Evolutionary conservation across 2,888 invertebrate genomes (phyloP), one percentile per base, ranked within the genome.

Genomic region (Tenthredo livida): DNA sequence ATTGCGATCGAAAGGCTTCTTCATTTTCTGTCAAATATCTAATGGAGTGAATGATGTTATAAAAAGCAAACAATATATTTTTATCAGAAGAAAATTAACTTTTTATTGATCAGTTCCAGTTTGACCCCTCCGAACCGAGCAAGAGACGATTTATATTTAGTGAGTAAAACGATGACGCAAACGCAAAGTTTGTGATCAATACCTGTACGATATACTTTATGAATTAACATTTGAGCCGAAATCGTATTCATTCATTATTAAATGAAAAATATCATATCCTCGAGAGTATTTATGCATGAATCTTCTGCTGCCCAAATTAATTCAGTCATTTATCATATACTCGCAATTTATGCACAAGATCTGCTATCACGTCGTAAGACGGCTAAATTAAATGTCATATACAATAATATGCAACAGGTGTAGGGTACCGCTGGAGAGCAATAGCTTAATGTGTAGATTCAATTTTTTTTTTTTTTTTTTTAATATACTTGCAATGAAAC

Each of bases 111-210:
- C 43, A 43, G 43, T 67, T 21, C 21, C 33, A 7, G 67, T 33
- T 67, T 17, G 33, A 67, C 67, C 29, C 25, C 25, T 15, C 1
- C 33, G 33, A 67, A 67, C 10, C 25, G 17, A 33, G 67, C 6
- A 67, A 67, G 43, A 21, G 21, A 40, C 40, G 43, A 72, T 72
- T n/a, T 72, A 72, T 72, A 67, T 67, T 67, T 67, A 67, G 67
- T 33, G 33, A 33, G 67, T 67, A 4, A 67, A 67, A 67, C 67
- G 67, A 33, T 33, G 67, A 67, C 67, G 67, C 67, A 67, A 67
- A 33, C 67, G 67, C 67, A 5, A 33, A 67, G 67, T 67, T 33
- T 17, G 33, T 67, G 17, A 33, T 67, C 67, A 25, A 67, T 67
- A 67, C 67, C 29, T 33, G 25, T 67, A 67, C 33, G 17, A 67